Base-by-base conservation (phyloP, 92 coral and sea anemone species). In the Palythoa grandis region DNA sequence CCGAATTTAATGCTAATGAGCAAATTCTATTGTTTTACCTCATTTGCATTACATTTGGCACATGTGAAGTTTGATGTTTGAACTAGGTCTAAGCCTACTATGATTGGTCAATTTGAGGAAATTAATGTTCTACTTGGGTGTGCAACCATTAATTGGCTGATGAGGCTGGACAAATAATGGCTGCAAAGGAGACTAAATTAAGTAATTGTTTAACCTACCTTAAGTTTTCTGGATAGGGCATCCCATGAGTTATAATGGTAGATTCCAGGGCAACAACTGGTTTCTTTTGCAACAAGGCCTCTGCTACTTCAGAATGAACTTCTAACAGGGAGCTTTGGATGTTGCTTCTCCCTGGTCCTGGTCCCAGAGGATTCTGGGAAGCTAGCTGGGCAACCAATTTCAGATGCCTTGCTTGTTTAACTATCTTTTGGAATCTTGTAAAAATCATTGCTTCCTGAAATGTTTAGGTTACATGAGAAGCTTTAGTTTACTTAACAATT, bases 181-280 rank as follows among this genome's bases (percentile, higher is more conserved):
- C 61, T 66, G 5, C 15, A 5, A 16, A 19, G 23, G 37, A 9
- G 47, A 17, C 56, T 68, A 40, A 50, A 5, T 37, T 17, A 4
- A 74, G 39, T 16, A 58, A 25, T 57, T 72, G 70, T 3, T 23
- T 40, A 35, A 19, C 86, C 39, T 87, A 95, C 99, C 92, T 92
- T 20, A 95, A 84, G 70, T 96, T 96, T 78, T 93, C 94, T 63
- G 99, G 99, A 50, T 93, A 96, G 20, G 98, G 97, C 96, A 96
- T 95, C 38, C 99, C 99, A 89, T 96, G 99, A 8, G 97, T 92
- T 38, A 95, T 87, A 24, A 96, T 93, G 2, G 99, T 96, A 40
- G 99, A 96, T 56, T 96, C 99, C 60, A 96, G 88, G 8, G 99
- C 99, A 11, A 96, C 95, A 35, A 96, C 92, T 22, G 99, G 99